Percentiles rank a stretch among this genome's conserved stretches.
Conservation (phyloP, 2,888 invertebrate species). For the Ophion slaviceki region DNA sequence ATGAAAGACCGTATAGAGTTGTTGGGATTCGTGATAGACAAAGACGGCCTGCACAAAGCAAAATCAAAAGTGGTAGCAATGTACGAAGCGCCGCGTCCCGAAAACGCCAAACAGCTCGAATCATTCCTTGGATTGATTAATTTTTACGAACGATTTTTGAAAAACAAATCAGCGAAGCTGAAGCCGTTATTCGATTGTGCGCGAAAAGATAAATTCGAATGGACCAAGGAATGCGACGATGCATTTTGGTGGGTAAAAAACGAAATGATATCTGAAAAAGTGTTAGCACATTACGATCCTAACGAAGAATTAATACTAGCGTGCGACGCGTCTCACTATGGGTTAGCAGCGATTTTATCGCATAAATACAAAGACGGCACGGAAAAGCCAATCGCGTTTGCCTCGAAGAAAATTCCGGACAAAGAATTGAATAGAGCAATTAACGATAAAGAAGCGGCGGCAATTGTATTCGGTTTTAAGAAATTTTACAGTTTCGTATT, state of each 20-base stretch:
- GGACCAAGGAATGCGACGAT: constrained; percentile 70
- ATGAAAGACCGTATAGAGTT: constrained; percentile 68
- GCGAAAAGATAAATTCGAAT: constrained; percentile 67
- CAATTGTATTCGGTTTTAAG: constrained; percentile 64
- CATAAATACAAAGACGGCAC: constrained; percentile 58
- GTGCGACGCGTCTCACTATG: constrained; percentile 59
- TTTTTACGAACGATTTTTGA: constrained; percentile 77
- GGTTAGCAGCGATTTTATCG: constrained; percentile 57
- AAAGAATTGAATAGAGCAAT: constrained; percentile 59
- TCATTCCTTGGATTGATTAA: constrained; percentile 74
- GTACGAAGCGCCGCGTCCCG: constrained; percentile 65
- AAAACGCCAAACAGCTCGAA: constrained; percentile 66
- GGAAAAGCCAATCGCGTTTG: not conserved
- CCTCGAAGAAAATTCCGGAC: constrained; percentile 19
- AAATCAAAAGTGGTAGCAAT: constrained; percentile 69
- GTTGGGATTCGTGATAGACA: constrained; percentile 71
- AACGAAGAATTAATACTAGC: constrained; percentile 45
- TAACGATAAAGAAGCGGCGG: constrained; percentile 66
- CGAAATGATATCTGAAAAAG: constrained; percentile 50
- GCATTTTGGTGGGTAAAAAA: constrained; percentile 72
- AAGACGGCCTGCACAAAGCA: constrained; percentile 69
- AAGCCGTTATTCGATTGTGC: constrained; percentile 71
- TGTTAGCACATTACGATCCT: constrained; percentile 65
- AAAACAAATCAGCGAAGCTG: constrained; percentile 69
- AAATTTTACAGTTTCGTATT: constrained; percentile 52